Evolutionary conservation across 1,140 invertebrate genomes (phyloP), one percentile per base, ranked within the genome.

Genomic region (Tyrophagus putrescentiae): DNA sequence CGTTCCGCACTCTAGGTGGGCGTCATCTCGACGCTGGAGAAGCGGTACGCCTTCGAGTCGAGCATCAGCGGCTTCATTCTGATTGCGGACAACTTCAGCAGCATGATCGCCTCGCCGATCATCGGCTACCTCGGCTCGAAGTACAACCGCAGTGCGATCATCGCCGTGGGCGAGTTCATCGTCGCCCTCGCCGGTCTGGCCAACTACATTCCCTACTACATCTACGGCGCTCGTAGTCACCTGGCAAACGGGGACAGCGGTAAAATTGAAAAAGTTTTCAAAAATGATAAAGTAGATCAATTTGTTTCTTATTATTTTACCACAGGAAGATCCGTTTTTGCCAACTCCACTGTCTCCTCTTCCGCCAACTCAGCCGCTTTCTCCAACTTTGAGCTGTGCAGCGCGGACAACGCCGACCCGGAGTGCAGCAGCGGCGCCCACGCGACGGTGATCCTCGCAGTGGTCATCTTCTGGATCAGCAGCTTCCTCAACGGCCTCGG

Each of bases 31-130:
- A 87, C 84, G 0, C 73, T 87, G 28, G 84, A 87, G 68, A 86
- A 86, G 67, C 75, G 84, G 63, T 87, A 84, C 68, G 84, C 83
- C 66, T 84, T 86, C 66, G 81, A 82, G 0, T 84, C 81, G 7
- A 78, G 80, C 69, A 82, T 80, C 32, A 82, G 82, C 56, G 82
- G 82, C 80, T 68, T 68, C 13, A 65, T 69, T n/a, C 27, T 69
- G 21, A 67, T 68, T n/a, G 57, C 64, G 0, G 67, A 68, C 25
- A 66, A 68, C 58, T 62, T 68, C 7, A 60, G 52, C 2, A 31
- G 48, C 33, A 56, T 66, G 36, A 16, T 66, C 13, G 41, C 60
- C 29, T 63, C 41, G 45, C 61, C 64, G 5, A 68, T 81, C 27
- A 69, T 84, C 32, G 80, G 78, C 60, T 83, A 84, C 67, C 81